Evolutionary conservation across 2,888 invertebrate genomes (phyloP).

Genomic region (Thereva nobilitata): DNA sequence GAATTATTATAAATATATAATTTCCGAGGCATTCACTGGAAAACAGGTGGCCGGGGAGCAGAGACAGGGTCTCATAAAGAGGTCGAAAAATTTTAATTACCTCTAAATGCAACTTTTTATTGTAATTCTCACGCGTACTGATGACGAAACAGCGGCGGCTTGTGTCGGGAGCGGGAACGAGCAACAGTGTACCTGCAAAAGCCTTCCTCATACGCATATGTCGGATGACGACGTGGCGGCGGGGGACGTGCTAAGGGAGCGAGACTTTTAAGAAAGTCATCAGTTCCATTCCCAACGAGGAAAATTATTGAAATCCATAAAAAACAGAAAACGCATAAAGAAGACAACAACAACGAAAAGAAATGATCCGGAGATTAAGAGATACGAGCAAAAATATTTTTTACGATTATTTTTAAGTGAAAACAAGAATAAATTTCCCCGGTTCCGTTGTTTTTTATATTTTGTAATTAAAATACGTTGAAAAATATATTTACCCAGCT

Average conservation of each 20-base stretch:
- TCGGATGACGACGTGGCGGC: neutral
- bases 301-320: slow-evolving; percentile 34
- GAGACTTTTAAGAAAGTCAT: slow-evolving; percentile 29
- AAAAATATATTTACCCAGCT: slow-evolving; percentile 1
- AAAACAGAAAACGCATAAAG: slow-evolving; percentile 29
- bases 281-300: slow-evolving; percentile 17
- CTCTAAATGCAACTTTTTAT: slow-evolving; percentile 35
- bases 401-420: slow-evolving; percentile 35
- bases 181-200: slow-evolving; percentile 5
- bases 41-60: neutral
- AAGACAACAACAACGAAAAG: slow-evolving; percentile 30
- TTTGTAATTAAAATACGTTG: slow-evolving; percentile 29
- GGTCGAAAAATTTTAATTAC: slow-evolving; percentile 33
- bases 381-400: slow-evolving; percentile 32
- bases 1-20: slow-evolving; percentile 38
- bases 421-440: slow-evolving; percentile 31
- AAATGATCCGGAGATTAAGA: slow-evolving; percentile 33
- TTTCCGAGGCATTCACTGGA: slow-evolving; percentile 14
- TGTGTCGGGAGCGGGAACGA: slow-evolving; percentile 22
- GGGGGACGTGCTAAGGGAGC: neutral
- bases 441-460: slow-evolving; percentile 23
- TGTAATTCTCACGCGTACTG: slow-evolving; percentile 36
- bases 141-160: slow-evolving; percentile 30
- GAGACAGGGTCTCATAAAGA: slow-evolving; percentile 8
- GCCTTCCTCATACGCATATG: slow-evolving; percentile 9